These are phyloP conservation scores for Sebastes vulpes DNA, from an alignment of 2,797 vertebrate genomes.

Conservation along the genomic window DNA sequence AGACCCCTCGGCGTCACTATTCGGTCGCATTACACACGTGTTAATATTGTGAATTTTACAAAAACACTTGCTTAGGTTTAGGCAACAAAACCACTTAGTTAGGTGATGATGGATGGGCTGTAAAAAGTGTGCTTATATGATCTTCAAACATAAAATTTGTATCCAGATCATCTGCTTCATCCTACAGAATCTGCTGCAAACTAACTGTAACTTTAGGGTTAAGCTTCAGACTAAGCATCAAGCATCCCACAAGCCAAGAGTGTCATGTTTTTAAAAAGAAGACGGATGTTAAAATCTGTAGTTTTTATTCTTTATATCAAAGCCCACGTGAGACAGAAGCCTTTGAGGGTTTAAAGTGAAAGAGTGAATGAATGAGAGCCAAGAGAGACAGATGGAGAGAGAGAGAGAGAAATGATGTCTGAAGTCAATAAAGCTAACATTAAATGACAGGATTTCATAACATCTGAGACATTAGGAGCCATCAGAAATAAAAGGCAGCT, in stretches of 20 bases:
- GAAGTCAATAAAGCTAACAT: constrained; percentile 1
- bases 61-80: no score
- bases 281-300: background rate
- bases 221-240: no score
- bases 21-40: no score
- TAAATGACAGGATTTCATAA: constrained; percentile 17
- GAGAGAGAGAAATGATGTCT: background rate
- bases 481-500: constrained; percentile 1
- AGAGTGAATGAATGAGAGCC: background rate
- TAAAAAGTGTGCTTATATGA: no score
- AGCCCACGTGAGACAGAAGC: background rate
- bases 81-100: no score
- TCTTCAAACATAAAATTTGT: no score
- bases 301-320: background rate
- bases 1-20: no score
- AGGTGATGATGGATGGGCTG: no score
- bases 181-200: background rate
- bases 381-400: background rate
- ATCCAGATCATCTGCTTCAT: background rate
- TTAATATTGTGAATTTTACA: no score
- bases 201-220: background rate
- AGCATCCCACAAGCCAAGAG: background rate
- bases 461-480: constrained; percentile 21
- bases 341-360: background rate
- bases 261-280: background rate